Evolutionary conservation across 2,888 invertebrate genomes (phyloP), one percentile per base, ranked within the genome.

Genomic region (Orthosia cruda): DNA sequence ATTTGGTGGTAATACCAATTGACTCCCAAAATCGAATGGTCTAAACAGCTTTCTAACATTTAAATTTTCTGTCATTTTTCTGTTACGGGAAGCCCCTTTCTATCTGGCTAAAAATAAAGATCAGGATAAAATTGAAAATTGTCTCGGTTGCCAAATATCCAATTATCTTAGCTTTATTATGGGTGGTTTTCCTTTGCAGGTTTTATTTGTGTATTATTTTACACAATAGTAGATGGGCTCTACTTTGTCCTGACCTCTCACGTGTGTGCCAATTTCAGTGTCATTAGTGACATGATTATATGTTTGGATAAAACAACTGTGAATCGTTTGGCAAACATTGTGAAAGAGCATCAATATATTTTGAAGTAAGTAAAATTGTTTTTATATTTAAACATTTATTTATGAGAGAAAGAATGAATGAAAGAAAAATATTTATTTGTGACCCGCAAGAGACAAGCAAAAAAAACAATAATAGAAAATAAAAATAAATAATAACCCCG

Each of bases 171-270:
- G 9, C 12, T 18, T 7, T 32, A 11, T 13, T 54, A 57, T 45
- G 5, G 9, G 13, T 67, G 12, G 2, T 45, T 74, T 52, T 64
- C 4, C 12, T 52, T 72, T 73, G 0, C 89, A 96, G 96, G 95
- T 83, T 94, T 92, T 54, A 85, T 92, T 26, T 95, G 95, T 75
- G 91, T 93, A 0, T 70, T 95, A 26, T 95, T 88, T 77, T 94
- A 87, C 55, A 92, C 94, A 1, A 92, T 93, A 0, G 88, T 91
- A 0, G 96, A 96, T 73, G 92, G 93, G 1, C 69, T 96, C 0
- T 96, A 95, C 72, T 95, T 91, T 61, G 87, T 94, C 5, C 69
- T 95, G 61, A 93, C 95, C 0, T 93, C 93, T 20, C 94, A 95
- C 23, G 89, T 95, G 1, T 96, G 95, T 77, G 90, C 90, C 20